Evolutionary conservation across 2,113 vertebrate species (phyloP).

Genomic region (Podiceps cristatus): DNA sequence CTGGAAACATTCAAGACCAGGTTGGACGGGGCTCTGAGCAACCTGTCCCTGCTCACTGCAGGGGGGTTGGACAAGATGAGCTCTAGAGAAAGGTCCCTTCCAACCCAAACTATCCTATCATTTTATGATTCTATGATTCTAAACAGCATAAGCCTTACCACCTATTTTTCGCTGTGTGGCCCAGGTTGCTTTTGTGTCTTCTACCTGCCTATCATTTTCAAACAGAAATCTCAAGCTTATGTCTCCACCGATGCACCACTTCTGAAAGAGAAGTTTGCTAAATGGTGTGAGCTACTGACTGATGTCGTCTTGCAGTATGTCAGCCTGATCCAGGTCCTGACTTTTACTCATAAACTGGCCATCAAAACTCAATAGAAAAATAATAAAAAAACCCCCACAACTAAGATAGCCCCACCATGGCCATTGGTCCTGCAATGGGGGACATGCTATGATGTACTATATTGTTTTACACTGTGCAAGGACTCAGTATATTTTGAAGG

Average conservation of each 20-base stretch:
- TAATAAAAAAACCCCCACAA: neutral
- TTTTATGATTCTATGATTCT: neutral
- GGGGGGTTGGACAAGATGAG: too few species aligned
- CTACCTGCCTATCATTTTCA: neutral
- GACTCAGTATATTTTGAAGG: neutral
- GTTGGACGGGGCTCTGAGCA: too few species aligned
- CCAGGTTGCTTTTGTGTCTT: neutral
- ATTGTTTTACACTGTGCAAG: neutral
- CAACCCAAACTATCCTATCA: too few species aligned
- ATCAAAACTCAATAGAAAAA: neutral
- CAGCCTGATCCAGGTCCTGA: neutral
- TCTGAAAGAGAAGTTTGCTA: neutral
- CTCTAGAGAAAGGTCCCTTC: too few species aligned
- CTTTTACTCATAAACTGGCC: neutral
- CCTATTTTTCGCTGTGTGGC: fast-evolving
- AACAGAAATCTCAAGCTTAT: neutral
- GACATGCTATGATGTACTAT: neutral
- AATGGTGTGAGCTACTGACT: neutral
- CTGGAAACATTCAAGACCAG: too few species aligned
- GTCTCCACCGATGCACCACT: fast-evolving
- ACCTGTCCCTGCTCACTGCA: too few species aligned
- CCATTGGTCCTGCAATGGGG: fast-evolving
- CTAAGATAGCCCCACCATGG: neutral
- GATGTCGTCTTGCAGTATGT: neutral
- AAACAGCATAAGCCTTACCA: fast-evolving